Evolutionary conservation across 2,888 invertebrate species (phyloP), one percentile per base, ranked within the genome.

Genomic region (Phyto melanocephala): DNA sequence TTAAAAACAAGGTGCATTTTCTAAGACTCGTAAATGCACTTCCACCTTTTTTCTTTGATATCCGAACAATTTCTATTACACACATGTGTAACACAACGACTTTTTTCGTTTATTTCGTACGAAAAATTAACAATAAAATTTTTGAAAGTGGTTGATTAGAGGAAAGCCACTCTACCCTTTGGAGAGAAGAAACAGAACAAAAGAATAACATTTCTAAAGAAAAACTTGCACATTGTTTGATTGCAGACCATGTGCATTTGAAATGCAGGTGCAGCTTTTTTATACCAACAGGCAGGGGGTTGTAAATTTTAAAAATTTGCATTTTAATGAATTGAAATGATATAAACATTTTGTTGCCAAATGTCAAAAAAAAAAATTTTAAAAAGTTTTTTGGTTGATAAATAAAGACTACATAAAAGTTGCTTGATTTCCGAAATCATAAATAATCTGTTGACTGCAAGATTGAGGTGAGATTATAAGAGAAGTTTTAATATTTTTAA

Each of bases 191-290:
- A n/a, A n/a, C n/a, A n/a, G n/a, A n/a, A n/a, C n/a, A n/a, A 28
- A 20, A n/a, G 5, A 50, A 22, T 8, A 17, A n/a, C 11, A 50
- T 17, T 50, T 37, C 20, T 35, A 50, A 33, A 17, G 37, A 17
- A 15, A 47, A 56, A 11, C 28, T 28, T 28, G 3, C 3, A 28
- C 28, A 5, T 28, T 28, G 28, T 28, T 28, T 17, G 17, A 0
- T 17, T 15, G 8, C 17, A 37, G n/a, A 40, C 17, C 56, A 60
- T 67, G 52, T 80, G 70, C 75, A 71, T 71, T 72, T 63, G 45
- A 70, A 76, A 47, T 62, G 79, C 82, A 82, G 82, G 79, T 82
- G 82, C 79, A 82, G 63, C 78, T 81, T 72, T 60, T 42, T 28
- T 33, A 28, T 28, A 28, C 6, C 28, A 3, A n/a, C 4, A 28